Evolutionary conservation across 1,140 invertebrate genomes (phyloP), one percentile per base, ranked within the genome.

Genomic region (Lasaia peninsularis): DNA sequence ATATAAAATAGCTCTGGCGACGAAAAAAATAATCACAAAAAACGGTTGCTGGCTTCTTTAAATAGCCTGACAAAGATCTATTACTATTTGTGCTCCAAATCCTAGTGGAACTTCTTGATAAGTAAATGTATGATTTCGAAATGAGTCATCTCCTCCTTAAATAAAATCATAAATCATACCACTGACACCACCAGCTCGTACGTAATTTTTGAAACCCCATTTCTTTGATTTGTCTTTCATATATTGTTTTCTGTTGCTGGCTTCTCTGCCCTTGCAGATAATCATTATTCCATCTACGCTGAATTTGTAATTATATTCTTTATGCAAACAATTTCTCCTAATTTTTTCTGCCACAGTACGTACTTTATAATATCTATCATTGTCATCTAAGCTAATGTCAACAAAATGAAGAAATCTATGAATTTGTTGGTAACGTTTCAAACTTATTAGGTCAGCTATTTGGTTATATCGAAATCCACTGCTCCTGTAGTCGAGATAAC

Each of bases 151-250:
- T 32, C 62, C 75, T 54, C 49, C 66, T 58, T 88, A 87, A 11
- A 83, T 58, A 71, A 89, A 86, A 60, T 89, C 80, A 60, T 85
- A 84, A 7, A 85, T 67, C 12, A 86, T 73, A 2, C 85, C 84
- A 53, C 55, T 66, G 32, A 71, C 62, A 40, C 78, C 78, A 57
- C 78, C 78, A 57, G 75, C 69, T 58, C 75, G 52, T 1, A 73
- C 74, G 59, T 66, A 87, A 18, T 86, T 62, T 67, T 88, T 88
- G n/a, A 87, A 78, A 1, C 84, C 69, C 24, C 24, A 24, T 5
- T 24, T 24, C 2, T 24, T 24, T 2, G 21, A 5, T 24, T 24
- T 24, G 5, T 24, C 21, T 24, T 24, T 24, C 21, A 24, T 24
- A 5, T 24, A 24, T 20, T 57, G 55, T 1, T 21, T 18, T 24